Base-by-base conservation (phyloP, 2,797 vertebrate genomes). In the Tolypeutes matacus region DNA sequence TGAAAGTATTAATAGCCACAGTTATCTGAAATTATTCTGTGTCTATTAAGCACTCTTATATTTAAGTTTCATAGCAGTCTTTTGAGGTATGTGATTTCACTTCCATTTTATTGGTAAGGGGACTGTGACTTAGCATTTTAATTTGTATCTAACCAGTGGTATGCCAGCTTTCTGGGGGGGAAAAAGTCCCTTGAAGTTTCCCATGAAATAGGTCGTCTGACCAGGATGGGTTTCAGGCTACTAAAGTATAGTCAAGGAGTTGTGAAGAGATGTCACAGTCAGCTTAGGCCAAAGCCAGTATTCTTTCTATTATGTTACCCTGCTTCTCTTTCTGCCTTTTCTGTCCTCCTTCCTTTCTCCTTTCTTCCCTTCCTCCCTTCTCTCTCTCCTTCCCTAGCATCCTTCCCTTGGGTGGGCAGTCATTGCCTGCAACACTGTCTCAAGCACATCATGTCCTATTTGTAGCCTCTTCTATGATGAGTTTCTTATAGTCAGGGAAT, bases 131-230 rank as follows among this genome's bases (percentile, higher is more conserved):
- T 65, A 64, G 23, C 29, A 17, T 67, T 56, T 17, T 64, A 51
- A 60, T 88, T 94, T 76, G 76, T 29, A 58, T 53, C 34, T 83
- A 92, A 75, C 18, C 82, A 58, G 10, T n/a, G 67, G 42, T 21
- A 72, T 27, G 75, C 10, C n/a, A 20, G n/a, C 34, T 76, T 72
- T 88, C 39, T 81, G 7, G 46, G 46, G 46, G 46, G 46, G 86
- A 73, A 85, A 78, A 80, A 95, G 75, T 49, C 39, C 25, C 17
- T 72, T 93, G 51, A n/a, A 72, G 27, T 86, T 83, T 83, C 81
- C n/a, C 25, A 81, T 80, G 58, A 58, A 73, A 29, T 60, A 36
- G 81, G 65, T 51, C 36, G 2, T 15, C 4, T 1, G 9, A 69
- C 39, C 1, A 1, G n/a, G 62, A 46, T 58, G 58, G 36, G 72